phyloP scores from a whole-genome alignment of 2,888 invertebrate genomes.

The Melipona beecheii region DNA sequence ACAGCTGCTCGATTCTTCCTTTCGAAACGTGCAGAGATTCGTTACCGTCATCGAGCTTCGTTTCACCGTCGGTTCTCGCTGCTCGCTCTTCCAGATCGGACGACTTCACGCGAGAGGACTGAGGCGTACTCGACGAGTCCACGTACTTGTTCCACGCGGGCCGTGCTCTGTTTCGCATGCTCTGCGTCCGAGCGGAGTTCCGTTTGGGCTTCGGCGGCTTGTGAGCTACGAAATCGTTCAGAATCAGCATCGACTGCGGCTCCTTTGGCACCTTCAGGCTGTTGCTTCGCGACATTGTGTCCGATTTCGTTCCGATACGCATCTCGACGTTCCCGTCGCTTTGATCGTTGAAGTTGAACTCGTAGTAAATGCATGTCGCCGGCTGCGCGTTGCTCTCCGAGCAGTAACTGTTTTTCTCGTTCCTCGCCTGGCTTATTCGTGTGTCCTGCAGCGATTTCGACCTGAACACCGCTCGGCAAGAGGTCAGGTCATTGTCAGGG shows the following conservation, averaged over 20 bases:
- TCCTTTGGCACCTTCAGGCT: constrained; percentile 71
- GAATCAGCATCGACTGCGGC: constrained; percentile 78
- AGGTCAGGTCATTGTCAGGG: constrained; percentile 43
- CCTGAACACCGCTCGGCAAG: constrained; percentile 79
- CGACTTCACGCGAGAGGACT: constrained; percentile 33
- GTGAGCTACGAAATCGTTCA: constrained; percentile 87
- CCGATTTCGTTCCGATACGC: constrained; percentile 56
- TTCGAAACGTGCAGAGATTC: constrained; percentile 43
- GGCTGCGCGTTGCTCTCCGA: constrained; percentile 68
- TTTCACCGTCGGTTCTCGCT: neutral
- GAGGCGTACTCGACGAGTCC: constrained; percentile 54
- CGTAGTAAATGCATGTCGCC: constrained; percentile 75
- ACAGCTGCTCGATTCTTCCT: constrained; percentile 49
- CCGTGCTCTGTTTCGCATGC: constrained; percentile 79
- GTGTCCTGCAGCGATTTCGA: constrained; percentile 84
- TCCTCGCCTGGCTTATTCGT: constrained; percentile 70
- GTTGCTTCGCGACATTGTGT: constrained; percentile 66
- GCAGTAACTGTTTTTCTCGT: constrained; percentile 64
- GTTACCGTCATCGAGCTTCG: constrained; percentile 14
- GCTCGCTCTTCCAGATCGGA: constrained; percentile 31
- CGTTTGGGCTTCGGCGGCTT: constrained; percentile 89
- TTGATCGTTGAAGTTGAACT: constrained; percentile 75
- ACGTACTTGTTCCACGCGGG: constrained; percentile 80
- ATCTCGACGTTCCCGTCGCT: constrained; percentile 58
- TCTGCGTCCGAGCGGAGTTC: constrained; percentile 79